phyloP scores from a whole-genome alignment of 2,888 invertebrate species.

The Acrobasis repandana region DNA sequence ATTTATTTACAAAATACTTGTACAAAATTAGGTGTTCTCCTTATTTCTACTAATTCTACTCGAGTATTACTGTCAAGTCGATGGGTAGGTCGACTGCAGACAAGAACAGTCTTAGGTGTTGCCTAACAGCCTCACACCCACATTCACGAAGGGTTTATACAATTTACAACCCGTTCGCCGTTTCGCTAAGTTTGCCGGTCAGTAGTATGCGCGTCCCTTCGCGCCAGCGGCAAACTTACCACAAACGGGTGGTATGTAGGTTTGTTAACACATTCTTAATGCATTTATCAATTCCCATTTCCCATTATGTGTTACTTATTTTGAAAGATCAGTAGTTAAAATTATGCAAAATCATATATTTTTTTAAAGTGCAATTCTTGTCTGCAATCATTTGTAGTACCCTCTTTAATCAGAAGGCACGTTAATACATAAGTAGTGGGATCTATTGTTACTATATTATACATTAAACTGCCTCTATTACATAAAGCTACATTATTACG shows the following conservation, averaged over 20 bases:
- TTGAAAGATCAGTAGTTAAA: too few relatives aligned
- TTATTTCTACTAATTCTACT: slow-evolving; percentile 24
- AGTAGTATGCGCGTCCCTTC: too few relatives aligned
- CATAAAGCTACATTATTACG: neutral
- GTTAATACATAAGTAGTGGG: neutral
- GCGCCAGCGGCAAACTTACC: too few relatives aligned
- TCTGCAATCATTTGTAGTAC: neutral
- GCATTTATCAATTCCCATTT: too few relatives aligned
- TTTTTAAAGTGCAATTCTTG: neutral
- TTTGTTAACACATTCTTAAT: too few relatives aligned
- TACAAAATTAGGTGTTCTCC: slow-evolving; percentile 32
- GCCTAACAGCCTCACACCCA: too few relatives aligned
- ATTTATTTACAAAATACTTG: slow-evolving; percentile 39
- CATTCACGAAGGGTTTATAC: too few relatives aligned
- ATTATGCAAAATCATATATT: too few relatives aligned
- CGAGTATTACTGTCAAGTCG: slow-evolving; percentile 32
- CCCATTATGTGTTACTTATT: too few relatives aligned
- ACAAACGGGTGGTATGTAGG: too few relatives aligned
- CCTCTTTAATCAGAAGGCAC: neutral
- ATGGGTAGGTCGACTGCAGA: slow-evolving; percentile 10
- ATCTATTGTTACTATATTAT: neutral
- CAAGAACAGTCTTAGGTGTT: neutral
- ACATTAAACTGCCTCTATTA: neutral
- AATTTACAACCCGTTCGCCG: too few relatives aligned
- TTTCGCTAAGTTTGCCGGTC: too few relatives aligned